Conservation (phyloP, 1,140 invertebrate species). For the Scaptomyza graminum region DNA sequence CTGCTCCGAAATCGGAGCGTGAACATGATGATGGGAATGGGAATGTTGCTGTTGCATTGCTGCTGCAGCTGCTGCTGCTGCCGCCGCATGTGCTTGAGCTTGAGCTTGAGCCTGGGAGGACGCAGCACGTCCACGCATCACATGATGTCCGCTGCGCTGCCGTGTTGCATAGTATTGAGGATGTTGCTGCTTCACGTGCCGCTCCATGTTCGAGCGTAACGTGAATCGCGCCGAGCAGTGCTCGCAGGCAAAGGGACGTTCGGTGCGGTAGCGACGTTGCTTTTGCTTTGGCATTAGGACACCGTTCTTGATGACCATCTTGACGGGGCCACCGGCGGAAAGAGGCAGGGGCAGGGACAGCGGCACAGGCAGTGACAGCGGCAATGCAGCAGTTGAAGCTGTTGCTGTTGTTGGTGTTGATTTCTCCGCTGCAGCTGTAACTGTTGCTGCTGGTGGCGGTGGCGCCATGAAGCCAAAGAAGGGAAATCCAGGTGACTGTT, state of each 20-base stretch:
- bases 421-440: slow-evolving; percentile 10
- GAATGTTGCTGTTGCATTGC: not conserved
- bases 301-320: slow-evolving; percentile 95
- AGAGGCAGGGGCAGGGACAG: slow-evolving; percentile 12
- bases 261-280: slow-evolving; percentile 94
- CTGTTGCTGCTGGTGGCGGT: slow-evolving; percentile 83
- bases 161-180: slow-evolving; percentile 92
- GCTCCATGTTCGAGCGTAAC: slow-evolving; percentile 95
- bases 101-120: slow-evolving; percentile 48
- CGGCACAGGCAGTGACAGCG: slow-evolving; percentile 35
- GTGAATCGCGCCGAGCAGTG: slow-evolving; percentile 95
- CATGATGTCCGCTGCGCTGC: slow-evolving; percentile 84
- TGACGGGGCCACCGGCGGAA: slow-evolving; percentile 87
- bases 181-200: slow-evolving; percentile 97
- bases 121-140: slow-evolving; percentile 83
- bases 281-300: slow-evolving; percentile 95
- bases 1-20: slow-evolving; percentile 87
- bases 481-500: slow-evolving; percentile 84
- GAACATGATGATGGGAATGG: slow-evolving; percentile 47
- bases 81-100: slow-evolving; percentile 44
- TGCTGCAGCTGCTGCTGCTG: slow-evolving; percentile 13
- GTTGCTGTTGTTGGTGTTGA: slow-evolving; percentile 8
- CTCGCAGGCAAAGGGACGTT: slow-evolving; percentile 94
- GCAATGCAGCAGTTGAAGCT: not conserved
- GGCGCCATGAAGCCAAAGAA: slow-evolving; percentile 85